Percentiles rank a stretch among this genome's conserved stretches.
Conservation (phyloP, 2,888 invertebrate species). For the Pyrgus malvae region DNA sequence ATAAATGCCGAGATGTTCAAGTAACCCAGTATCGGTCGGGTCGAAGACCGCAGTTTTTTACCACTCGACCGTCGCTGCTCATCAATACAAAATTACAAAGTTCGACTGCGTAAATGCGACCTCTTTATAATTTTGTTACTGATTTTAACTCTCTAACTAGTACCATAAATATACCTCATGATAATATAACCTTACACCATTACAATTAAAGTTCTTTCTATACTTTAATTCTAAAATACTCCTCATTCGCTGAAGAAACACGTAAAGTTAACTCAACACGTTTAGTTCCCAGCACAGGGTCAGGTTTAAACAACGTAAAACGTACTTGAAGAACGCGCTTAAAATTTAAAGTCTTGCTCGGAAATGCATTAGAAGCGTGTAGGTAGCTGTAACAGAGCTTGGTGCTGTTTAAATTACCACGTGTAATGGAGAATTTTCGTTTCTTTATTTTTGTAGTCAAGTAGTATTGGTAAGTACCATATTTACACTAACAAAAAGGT, state of each 20-base stretch:
- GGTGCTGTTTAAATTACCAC: slow-evolving; percentile 17
- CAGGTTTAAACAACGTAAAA: slow-evolving; percentile 1
- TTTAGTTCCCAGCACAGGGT: neutral
- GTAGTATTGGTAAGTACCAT: neutral
- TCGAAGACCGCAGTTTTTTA: too few relatives aligned
- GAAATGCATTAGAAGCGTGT: slow-evolving; percentile 16
- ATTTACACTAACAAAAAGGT: too few relatives aligned
- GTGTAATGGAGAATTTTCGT: neutral
- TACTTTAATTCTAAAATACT: neutral
- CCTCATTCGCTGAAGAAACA: neutral
- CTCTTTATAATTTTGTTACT: too few relatives aligned
- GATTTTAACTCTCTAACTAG: too few relatives aligned
- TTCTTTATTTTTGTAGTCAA: neutral
- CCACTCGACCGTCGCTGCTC: too few relatives aligned
- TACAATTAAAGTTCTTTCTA: neutral
- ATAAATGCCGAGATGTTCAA: too few relatives aligned
- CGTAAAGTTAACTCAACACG: slow-evolving; percentile 1
- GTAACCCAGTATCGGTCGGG: too few relatives aligned
- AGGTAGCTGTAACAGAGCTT: slow-evolving; percentile 6
- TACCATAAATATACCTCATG: too few relatives aligned
- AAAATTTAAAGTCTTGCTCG: slow-evolving; percentile 15
- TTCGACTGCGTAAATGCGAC: too few relatives aligned
- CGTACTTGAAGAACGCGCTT: slow-evolving; percentile 2
- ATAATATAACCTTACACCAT: too few relatives aligned
- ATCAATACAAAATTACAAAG: too few relatives aligned